Percentiles rank a stretch among this genome's conserved stretches.
Conservation (phyloP, 2,888 invertebrate genomes). For the Meteorus colon region DNA sequence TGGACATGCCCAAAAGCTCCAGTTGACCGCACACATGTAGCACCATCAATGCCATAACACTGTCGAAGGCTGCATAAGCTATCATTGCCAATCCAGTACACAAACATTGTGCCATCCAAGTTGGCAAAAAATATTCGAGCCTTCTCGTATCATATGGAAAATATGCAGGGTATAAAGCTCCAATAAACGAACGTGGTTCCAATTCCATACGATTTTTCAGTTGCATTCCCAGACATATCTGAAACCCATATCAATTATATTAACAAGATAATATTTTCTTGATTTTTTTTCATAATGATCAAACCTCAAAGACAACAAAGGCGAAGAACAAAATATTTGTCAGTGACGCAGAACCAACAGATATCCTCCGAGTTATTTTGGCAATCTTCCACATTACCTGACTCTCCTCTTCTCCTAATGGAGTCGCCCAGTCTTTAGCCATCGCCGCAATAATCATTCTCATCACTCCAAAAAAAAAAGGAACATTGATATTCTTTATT, state of each 20-base stretch:
- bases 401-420: constrained; percentile 40
- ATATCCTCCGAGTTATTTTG: constrained; percentile 50
- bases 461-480: constrained; percentile 36
- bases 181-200: constrained; percentile 43
- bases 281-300: too few species aligned
- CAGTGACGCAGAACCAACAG: constrained; percentile 45
- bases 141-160: constrained; percentile 58
- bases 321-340: constrained; percentile 25
- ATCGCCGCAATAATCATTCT: constrained; percentile 42
- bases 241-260: constrained; percentile 36
- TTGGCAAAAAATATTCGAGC: constrained; percentile 55
- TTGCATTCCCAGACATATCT: constrained; percentile 37
- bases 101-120: constrained; percentile 57
- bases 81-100: constrained; percentile 54
- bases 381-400: constrained; percentile 53
- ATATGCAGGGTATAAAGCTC: constrained; percentile 49
- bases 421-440: constrained; percentile 49
- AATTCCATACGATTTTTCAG: constrained; percentile 30
- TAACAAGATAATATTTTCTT: constrained; percentile 11
- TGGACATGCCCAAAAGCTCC: constrained; percentile 35
- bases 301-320: constrained; percentile 27
- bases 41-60: constrained; percentile 56
- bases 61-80: constrained; percentile 58
- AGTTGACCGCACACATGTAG: constrained; percentile 63
- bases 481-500: neutral